Conservation (phyloP, 1,140 invertebrate species). For the Coelopa frigida region DNA sequence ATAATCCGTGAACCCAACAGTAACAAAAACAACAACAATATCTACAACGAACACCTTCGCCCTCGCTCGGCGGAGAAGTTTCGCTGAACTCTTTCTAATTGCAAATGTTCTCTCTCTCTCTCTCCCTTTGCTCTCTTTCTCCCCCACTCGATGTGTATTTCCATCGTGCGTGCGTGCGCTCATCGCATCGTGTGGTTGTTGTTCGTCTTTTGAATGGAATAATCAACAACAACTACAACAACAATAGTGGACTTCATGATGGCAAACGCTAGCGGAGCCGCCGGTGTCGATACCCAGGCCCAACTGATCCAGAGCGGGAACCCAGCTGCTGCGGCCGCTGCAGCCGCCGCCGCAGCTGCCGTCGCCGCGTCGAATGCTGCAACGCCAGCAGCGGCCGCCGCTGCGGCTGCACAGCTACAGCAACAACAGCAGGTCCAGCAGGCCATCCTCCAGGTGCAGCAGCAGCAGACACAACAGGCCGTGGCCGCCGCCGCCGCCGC, state of each 20-base stretch:
- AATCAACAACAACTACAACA: not conserved
- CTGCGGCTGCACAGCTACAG: constrained; percentile 61
- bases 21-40: no score
- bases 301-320: constrained; percentile 52
- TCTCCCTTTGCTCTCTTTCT: constrained; percentile 4
- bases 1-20: no score
- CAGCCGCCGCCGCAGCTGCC: constrained; percentile 56
- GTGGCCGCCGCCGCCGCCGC: constrained; percentile 51
- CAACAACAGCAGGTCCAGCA: constrained; percentile 44
- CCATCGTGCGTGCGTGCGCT: constrained; percentile 6
- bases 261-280: constrained; percentile 49
- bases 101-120: constrained; percentile 2
- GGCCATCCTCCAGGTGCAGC: constrained; percentile 41
- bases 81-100: no score
- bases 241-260: constrained; percentile 42
- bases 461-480: constrained; percentile 55
- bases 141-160: not conserved
- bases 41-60: no score
- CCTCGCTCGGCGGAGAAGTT: no score
- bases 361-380: constrained; percentile 56
- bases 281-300: constrained; percentile 50
- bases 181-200: constrained; percentile 1
- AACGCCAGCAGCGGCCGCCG: constrained; percentile 47
- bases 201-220: no score
- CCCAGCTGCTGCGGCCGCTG: constrained; percentile 47